phyloP scores from a whole-genome alignment of 2,797 vertebrate genomes.

The Morelia viridis region DNA sequence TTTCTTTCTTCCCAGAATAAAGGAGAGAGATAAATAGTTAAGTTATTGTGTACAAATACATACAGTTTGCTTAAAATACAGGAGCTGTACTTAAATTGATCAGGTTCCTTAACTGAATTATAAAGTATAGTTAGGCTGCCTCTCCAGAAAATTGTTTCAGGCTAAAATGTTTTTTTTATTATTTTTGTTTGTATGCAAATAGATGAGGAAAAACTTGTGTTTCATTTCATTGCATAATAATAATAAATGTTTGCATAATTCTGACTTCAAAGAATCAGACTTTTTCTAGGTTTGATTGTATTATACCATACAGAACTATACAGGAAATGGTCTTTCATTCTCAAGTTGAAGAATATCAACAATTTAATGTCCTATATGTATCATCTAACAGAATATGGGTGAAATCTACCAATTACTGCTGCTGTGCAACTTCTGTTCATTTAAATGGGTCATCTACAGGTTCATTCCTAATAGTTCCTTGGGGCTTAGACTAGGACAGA shows the following conservation, averaged over 20 bases:
- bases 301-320: not conserved
- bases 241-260: not conserved
- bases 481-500: not conserved
- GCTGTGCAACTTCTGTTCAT: conserved; percentile 19
- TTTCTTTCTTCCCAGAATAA: not conserved
- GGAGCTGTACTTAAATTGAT: not conserved
- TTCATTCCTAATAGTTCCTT: not conserved
- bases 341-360: not conserved
- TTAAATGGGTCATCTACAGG: not conserved
- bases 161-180: not conserved
- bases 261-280: not conserved
- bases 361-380: not conserved
- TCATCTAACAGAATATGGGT: not conserved
- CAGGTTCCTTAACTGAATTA: not conserved
- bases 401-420: conserved; percentile 27
- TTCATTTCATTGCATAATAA: not conserved
- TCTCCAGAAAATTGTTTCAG: not conserved
- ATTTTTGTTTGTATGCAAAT: not conserved
- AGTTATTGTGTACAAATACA: not conserved
- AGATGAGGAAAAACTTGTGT: not conserved
- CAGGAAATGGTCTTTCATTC: not conserved
- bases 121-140: not conserved
- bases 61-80: not conserved
- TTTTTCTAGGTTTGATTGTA: not conserved
- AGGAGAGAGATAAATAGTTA: not conserved